phyloP scores from a whole-genome alignment of 2,113 vertebrate genomes.

The Pelusios castaneus region DNA sequence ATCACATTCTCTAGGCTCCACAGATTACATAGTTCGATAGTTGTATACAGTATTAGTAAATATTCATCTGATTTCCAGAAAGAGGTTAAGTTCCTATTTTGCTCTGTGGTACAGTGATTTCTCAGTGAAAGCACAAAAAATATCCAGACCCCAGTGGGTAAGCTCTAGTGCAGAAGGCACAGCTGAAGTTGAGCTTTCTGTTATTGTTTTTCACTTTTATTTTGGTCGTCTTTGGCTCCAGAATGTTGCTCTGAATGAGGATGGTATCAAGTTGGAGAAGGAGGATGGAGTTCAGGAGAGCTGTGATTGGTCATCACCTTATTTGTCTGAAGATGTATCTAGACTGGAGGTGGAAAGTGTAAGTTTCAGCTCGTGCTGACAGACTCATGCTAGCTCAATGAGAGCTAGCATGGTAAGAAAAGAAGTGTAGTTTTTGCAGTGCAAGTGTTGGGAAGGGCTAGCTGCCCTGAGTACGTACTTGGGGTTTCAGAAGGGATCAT shows the following conservation, averaged over 20 bases:
- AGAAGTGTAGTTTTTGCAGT: background rate
- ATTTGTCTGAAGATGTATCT: background rate
- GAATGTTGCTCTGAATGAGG: background rate
- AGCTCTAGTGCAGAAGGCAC: background rate
- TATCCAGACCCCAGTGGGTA: background rate
- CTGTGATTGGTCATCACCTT: accelerated
- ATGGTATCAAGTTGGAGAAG: background rate
- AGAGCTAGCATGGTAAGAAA: background rate
- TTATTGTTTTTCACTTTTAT: background rate
- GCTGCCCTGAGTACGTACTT: background rate
- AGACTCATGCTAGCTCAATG: background rate
- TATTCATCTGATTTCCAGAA: background rate
- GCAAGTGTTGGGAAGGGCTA: background rate
- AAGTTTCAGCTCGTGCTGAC: background rate
- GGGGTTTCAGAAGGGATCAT: background rate
- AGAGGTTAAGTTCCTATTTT: background rate
- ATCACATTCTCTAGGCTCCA: background rate
- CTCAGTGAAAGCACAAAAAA: background rate
- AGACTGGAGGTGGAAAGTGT: background rate
- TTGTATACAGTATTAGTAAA: background rate
- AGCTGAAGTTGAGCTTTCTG: background rate
- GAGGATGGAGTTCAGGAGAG: background rate
- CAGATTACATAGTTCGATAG: background rate
- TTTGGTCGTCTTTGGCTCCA: background rate
- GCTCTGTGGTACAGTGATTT: background rate